These are phyloP conservation scores for Nemoura dubitans DNA, from an alignment of 2,888 invertebrate genomes.

Conservation along the genomic window DNA sequence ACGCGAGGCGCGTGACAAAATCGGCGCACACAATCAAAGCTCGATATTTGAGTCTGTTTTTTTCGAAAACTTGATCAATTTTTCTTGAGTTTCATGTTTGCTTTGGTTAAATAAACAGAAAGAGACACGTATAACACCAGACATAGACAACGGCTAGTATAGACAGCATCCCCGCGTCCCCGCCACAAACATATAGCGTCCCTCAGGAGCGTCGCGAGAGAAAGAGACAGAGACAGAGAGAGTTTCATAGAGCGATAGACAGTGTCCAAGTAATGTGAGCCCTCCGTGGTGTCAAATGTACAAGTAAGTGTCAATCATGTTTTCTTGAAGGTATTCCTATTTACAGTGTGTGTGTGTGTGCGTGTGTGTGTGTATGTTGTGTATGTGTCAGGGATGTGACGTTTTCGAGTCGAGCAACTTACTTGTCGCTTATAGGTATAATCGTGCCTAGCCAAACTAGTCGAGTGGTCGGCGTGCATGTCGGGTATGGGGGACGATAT, in stretches of 20 bases:
- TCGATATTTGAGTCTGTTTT: not conserved
- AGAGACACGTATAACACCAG: slow-evolving; percentile 9
- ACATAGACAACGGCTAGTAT: slow-evolving; percentile 9
- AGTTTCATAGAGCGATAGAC: not conserved
- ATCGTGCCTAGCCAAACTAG: slow-evolving; percentile 64
- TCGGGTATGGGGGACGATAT: slow-evolving; percentile 44
- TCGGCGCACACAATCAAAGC: not conserved
- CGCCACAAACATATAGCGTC: not conserved
- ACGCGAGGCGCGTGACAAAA: not conserved
- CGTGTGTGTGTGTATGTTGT: slow-evolving; percentile 20
- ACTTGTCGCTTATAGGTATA: slow-evolving; percentile 82
- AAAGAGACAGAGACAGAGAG: slow-evolving; percentile 27
- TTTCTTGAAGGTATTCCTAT: not conserved
- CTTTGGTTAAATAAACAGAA: slow-evolving; percentile 12
- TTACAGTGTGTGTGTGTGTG: slow-evolving; percentile 22
- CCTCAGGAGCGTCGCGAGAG: not conserved
- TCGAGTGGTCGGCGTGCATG: slow-evolving; percentile 43
- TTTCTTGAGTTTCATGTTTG: not conserved
- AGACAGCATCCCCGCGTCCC: not conserved
- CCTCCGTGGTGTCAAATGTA: slow-evolving; percentile 17
- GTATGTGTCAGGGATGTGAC: too few relatives aligned
- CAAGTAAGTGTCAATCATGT: slow-evolving; percentile 9
- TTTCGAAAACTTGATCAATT: not conserved
- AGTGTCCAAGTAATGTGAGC: not conserved
- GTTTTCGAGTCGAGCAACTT: slow-evolving; percentile 63